Percentiles rank a stretch among this genome's conserved stretches.
These are phyloP conservation scores for Crotalus tigris DNA, from an alignment of 2,113 vertebrate species.

Conservation along the genomic window DNA sequence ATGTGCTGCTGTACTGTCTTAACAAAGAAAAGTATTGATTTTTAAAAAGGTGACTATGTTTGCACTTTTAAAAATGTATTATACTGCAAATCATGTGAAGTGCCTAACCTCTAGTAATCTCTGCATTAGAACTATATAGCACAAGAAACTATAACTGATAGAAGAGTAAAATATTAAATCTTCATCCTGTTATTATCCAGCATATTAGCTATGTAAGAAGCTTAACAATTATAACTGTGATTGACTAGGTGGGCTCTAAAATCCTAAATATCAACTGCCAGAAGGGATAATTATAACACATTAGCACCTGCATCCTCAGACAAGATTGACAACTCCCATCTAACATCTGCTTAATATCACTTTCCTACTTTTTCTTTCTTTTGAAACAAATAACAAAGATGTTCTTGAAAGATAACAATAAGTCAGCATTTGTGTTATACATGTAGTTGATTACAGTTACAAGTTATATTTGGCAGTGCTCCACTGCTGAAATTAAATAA, in stretches of 20 bases:
- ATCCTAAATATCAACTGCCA: slow-evolving; percentile 80
- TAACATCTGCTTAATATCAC: slow-evolving; percentile 79
- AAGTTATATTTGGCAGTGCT: slow-evolving; percentile 63
- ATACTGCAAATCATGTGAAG: slow-evolving; percentile 53
- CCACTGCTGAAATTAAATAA: slow-evolving; percentile 58
- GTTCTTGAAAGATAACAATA: slow-evolving; percentile 70
- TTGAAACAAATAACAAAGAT: slow-evolving; percentile 67
- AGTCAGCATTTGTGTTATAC: slow-evolving; percentile 62
- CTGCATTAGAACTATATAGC: slow-evolving; percentile 60
- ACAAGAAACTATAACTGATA: slow-evolving; percentile 74
- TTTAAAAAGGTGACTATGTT: slow-evolving; percentile 37
- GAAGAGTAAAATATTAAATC: slow-evolving; percentile 80
- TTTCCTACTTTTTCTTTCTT: slow-evolving; percentile 70
- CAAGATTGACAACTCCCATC: slow-evolving; percentile 77
- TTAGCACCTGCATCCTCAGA: slow-evolving; percentile 80
- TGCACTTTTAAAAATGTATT: slow-evolving; percentile 49
- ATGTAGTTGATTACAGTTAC: slow-evolving; percentile 48
- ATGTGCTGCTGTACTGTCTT: slow-evolving; percentile 34
- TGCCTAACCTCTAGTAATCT: slow-evolving; percentile 64
- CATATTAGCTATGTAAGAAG: slow-evolving; percentile 77
- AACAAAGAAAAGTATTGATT: slow-evolving; percentile 38
- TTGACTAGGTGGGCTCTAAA: slow-evolving; percentile 84
- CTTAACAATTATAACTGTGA: slow-evolving; percentile 81
- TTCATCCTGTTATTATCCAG: slow-evolving; percentile 80
- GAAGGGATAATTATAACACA: slow-evolving; percentile 83